Percentiles rank a stretch among this genome's conserved stretches.
Conservation (phyloP, 1,140 invertebrate species). For the Zophobas morio region DNA sequence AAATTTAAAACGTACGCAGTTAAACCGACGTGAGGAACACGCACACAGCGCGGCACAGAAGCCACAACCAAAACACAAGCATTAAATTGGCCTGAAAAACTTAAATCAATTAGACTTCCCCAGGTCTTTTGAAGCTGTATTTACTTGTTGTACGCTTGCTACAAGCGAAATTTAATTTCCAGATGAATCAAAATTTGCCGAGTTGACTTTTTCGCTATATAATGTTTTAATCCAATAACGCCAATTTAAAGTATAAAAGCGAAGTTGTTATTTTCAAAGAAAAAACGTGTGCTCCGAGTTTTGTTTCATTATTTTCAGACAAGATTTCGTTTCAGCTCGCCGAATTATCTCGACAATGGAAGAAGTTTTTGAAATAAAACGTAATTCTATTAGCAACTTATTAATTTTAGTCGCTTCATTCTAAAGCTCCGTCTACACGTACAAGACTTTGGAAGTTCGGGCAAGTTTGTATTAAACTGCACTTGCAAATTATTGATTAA, state of each 20-base stretch:
- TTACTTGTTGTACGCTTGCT: neutral
- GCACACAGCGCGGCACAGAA: too few species aligned
- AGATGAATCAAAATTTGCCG: neutral
- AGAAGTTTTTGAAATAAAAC: neutral
- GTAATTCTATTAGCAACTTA: neutral
- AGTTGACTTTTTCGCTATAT: neutral
- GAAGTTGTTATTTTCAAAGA: neutral
- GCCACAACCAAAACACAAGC: neutral
- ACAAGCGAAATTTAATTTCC: neutral
- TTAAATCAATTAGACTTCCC: neutral
- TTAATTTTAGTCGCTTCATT: neutral
- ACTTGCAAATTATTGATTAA: too few species aligned
- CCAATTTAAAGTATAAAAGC: neutral
- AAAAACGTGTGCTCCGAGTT: neutral
- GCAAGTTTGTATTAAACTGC: too few species aligned
- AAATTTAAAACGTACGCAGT: neutral
- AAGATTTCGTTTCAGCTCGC: neutral
- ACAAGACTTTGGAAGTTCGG: too few species aligned
- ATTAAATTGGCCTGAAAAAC: neutral
- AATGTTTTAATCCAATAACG: neutral
- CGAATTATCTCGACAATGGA: too few species aligned
- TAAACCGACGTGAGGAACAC: too few species aligned
- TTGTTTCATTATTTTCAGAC: neutral
- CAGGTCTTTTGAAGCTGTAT: neutral
- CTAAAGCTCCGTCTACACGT: too few species aligned